A percentile compares a stretch with the other conserved stretches of the same genome.
These are phyloP conservation scores for Pelobates cultripes DNA, from an alignment of 2,797 vertebrate genomes.

Conservation along the genomic window DNA sequence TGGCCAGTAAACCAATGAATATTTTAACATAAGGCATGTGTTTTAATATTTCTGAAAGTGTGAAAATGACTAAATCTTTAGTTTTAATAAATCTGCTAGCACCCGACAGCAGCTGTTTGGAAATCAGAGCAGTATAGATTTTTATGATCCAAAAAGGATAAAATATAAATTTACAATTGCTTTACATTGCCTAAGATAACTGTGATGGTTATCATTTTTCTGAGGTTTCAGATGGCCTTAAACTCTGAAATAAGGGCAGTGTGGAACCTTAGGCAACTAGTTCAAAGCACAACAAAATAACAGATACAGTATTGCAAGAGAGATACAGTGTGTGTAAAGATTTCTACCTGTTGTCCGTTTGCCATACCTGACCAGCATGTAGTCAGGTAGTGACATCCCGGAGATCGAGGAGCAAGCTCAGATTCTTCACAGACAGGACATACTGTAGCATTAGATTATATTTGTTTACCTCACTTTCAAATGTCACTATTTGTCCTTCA, in stretches of 20 bases:
- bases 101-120: constrained; percentile 67
- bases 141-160: background rate
- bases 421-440: too few species aligned
- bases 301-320: too few species aligned
- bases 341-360: too few species aligned
- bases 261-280: background rate
- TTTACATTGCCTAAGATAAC: background rate
- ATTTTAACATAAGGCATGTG: constrained; percentile 58
- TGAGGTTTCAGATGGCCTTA: background rate
- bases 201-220: background rate
- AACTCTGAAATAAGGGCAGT: background rate
- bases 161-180: background rate
- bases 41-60: constrained; percentile 63
- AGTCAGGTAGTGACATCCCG: too few species aligned
- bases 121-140: constrained; percentile 60
- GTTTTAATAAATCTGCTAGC: constrained; percentile 73
- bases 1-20: background rate
- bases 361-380: too few species aligned
- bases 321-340: too few species aligned
- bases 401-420: too few species aligned
- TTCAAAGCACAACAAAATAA: too few species aligned
- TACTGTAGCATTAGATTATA: too few species aligned
- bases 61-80: constrained; percentile 65
- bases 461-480: background rate
- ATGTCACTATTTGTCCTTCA: background rate